phyloP scores from a whole-genome alignment of 2,797 vertebrate genomes.

The Danio choprae region DNA sequence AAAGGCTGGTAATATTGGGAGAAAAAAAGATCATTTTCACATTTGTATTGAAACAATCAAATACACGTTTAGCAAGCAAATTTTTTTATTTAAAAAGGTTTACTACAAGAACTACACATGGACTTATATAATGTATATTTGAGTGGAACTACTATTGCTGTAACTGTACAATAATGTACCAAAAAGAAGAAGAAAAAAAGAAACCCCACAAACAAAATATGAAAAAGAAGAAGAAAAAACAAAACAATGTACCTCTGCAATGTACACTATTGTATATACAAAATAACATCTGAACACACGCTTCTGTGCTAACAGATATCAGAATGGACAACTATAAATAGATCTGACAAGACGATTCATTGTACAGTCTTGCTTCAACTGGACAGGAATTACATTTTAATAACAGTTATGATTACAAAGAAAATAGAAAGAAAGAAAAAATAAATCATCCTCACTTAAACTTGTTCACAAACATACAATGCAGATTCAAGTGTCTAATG shows the following conservation, averaged over 20 bases:
- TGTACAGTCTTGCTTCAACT: slow-evolving; percentile 78
- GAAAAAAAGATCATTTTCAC: neutral
- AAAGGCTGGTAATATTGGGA: neutral
- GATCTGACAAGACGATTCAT: slow-evolving; percentile 79
- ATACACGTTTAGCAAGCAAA: slow-evolving; percentile 81
- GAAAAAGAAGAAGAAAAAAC: slow-evolving; percentile 68
- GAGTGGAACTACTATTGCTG: slow-evolving; percentile 84
- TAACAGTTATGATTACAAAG: slow-evolving; percentile 74
- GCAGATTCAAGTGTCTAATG: slow-evolving; percentile 79
- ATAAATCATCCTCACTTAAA: slow-evolving; percentile 72
- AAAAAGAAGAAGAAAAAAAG: slow-evolving; percentile 74
- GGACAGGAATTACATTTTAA: slow-evolving; percentile 81
- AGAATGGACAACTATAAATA: slow-evolving; percentile 84
- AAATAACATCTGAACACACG: slow-evolving; percentile 90
- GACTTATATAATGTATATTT: slow-evolving; percentile 85
- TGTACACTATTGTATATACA: slow-evolving; percentile 96
- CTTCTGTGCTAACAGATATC: slow-evolving; percentile 85
- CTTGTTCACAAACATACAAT: slow-evolving; percentile 76
- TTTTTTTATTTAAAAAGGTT: slow-evolving; percentile 79
- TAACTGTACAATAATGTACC: slow-evolving; percentile 88
- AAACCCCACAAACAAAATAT: slow-evolving; percentile 23
- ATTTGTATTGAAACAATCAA: slow-evolving; percentile 26
- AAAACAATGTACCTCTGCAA: slow-evolving; percentile 90
- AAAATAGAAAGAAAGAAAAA: slow-evolving; percentile 54
- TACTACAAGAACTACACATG: slow-evolving; percentile 86